Conservation (phyloP, 2,888 invertebrate genomes). For the Conomelus anceps region DNA sequence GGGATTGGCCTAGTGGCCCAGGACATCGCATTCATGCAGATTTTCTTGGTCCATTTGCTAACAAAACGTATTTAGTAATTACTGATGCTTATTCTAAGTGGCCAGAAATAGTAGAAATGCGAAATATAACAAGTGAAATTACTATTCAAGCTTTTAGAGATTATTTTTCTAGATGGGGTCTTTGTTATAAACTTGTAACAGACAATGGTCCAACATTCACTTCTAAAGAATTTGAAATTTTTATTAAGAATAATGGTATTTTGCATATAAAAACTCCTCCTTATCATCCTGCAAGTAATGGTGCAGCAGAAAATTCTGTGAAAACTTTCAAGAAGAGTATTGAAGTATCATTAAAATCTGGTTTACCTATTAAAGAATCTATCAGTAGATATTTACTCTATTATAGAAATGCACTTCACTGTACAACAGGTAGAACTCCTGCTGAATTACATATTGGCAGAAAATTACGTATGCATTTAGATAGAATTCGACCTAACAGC, state of each 20-base stretch:
- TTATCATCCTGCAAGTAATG: conserved; percentile 13
- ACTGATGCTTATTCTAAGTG: conserved; percentile 32
- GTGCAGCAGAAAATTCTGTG: conserved; percentile 23
- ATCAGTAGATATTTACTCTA: neutral
- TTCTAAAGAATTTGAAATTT: conserved; percentile 20
- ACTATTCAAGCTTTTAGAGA: conserved; percentile 19
- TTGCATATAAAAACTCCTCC: neutral
- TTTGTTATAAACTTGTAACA: conserved; percentile 14
- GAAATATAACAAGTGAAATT: neutral
- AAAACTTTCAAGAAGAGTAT: neutral
- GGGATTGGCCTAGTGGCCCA: conserved; percentile 27
- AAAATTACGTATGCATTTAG: neutral
- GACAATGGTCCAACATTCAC: conserved; percentile 19
- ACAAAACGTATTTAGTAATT: conserved; percentile 14
- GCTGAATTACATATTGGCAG: neutral
- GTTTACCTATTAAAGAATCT: neutral
- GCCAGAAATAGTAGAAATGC: conserved; percentile 28
- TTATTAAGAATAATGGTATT: conserved; percentile 2
- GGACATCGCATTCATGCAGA: conserved; percentile 32
- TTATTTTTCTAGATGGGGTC: conserved; percentile 20
- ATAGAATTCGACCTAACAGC: neutral
- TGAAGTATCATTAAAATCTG: neutral
- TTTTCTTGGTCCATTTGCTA: conserved; percentile 28
- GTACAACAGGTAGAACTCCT: neutral
- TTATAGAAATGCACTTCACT: neutral